Evolutionary conservation across 2,888 invertebrate genomes (phyloP).

Genomic region (Heliconius charithonia): DNA sequence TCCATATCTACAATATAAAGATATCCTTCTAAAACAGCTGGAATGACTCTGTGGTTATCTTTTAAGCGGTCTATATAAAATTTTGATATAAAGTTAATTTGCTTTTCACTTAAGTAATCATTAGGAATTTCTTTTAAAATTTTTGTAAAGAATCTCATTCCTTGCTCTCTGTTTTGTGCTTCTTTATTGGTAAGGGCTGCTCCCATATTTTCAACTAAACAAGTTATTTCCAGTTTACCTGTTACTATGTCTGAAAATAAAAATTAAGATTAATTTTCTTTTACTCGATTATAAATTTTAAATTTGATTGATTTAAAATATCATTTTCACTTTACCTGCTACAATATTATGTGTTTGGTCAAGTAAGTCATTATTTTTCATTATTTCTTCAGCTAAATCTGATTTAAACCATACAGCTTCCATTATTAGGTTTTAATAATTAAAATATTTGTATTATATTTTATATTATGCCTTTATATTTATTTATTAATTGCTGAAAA

Average conservation of each 20-base stretch:
- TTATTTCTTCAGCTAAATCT: slow-evolving; percentile 70
- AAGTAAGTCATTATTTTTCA: slow-evolving; percentile 70
- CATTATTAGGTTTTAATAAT: slow-evolving; percentile 54
- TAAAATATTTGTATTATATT: not conserved
- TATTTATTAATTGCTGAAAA: not conserved
- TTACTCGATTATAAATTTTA: slow-evolving; percentile 29
- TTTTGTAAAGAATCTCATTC: slow-evolving; percentile 86
- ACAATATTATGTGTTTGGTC: slow-evolving; percentile 73
- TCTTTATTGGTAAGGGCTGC: slow-evolving; percentile 87
- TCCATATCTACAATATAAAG: slow-evolving; percentile 86
- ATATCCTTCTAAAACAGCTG: slow-evolving; percentile 89
- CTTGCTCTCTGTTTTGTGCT: slow-evolving; percentile 84
- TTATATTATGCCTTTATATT: not conserved
- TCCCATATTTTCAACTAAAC: slow-evolving; percentile 86
- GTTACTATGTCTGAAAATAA: slow-evolving; percentile 81
- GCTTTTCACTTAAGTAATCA: slow-evolving; percentile 83
- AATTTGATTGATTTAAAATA: not conserved
- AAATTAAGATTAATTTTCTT: not conserved
- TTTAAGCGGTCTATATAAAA: slow-evolving; percentile 91
- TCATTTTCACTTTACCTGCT: slow-evolving; percentile 64
- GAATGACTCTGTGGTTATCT: slow-evolving; percentile 92
- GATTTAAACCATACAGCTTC: slow-evolving; percentile 69
- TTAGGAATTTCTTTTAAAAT: slow-evolving; percentile 84
- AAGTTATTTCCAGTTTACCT: slow-evolving; percentile 79
- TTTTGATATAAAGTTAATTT: slow-evolving; percentile 85